Evolutionary conservation across 2,797 vertebrate genomes (phyloP).

Genomic region (Tadarida brasiliensis): DNA sequence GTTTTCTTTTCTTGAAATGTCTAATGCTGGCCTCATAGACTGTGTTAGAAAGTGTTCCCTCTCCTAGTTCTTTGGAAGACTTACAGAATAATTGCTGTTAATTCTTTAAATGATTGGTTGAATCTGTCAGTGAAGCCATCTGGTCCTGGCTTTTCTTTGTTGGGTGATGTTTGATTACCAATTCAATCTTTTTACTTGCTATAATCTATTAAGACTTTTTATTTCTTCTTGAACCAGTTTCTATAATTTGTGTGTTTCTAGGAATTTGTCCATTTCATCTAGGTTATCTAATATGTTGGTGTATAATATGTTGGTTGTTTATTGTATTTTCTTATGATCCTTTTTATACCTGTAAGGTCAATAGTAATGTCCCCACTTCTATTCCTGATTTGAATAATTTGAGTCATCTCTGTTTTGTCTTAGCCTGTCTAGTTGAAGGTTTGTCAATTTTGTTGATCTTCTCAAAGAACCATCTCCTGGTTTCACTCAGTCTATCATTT

Average conservation of each 20-base stretch:
- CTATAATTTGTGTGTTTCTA: background rate
- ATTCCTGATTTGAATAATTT: background rate
- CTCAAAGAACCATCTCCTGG: background rate
- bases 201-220: background rate
- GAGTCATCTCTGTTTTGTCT: background rate
- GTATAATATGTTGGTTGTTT: background rate
- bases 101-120: too few species aligned
- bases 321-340: background rate
- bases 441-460: background rate
- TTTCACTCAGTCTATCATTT: background rate
- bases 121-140: too few species aligned
- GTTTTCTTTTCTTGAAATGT: too few species aligned
- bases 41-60: too few species aligned
- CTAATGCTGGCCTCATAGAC: too few species aligned
- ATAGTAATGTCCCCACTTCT: background rate
- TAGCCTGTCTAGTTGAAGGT: background rate
- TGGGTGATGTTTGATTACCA: background rate
- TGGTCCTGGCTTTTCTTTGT: too few species aligned
- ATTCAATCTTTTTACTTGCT: background rate
- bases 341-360: background rate
- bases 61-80: too few species aligned
- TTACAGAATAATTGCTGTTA: too few species aligned
- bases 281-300: background rate
- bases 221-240: background rate
- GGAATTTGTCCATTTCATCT: background rate